phyloP scores from a whole-genome alignment of 2,888 invertebrate species.

The Caenorhabditis sp. region DNA sequence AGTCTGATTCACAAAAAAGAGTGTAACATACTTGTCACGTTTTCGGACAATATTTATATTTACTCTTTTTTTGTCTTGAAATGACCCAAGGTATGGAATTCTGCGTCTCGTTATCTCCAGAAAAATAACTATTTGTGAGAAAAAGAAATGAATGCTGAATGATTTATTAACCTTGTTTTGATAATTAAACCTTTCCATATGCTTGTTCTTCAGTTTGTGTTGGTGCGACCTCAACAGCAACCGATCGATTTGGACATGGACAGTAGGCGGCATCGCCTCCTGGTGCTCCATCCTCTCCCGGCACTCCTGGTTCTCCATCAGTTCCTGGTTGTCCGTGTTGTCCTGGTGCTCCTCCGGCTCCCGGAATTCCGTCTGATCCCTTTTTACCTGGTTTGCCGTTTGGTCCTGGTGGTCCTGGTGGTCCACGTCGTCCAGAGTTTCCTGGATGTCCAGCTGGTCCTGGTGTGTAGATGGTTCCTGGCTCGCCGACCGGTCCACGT shows the following conservation, averaged over 20 bases:
- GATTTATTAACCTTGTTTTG: not conserved
- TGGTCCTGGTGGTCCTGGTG: constrained; percentile 35
- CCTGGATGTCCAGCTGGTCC: constrained; percentile 41
- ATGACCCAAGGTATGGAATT: no score
- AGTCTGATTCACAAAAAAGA: no score
- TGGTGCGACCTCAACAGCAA: constrained; percentile 23
- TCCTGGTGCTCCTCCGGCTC: constrained; percentile 43
- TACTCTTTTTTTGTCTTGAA: no score
- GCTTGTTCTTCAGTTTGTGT: constrained; percentile 29
- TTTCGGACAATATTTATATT: no score
- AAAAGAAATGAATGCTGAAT: constrained; percentile 1
- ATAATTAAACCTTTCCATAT: constrained; percentile 12
- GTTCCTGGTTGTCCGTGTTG: constrained; percentile 37
- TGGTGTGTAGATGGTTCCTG: constrained; percentile 20
- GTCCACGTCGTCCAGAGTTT: constrained; percentile 35
- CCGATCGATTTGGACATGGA: constrained; percentile 35
- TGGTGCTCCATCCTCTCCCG: constrained; percentile 39
- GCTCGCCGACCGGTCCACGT: constrained; percentile 33
- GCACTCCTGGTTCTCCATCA: constrained; percentile 38
- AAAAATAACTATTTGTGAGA: no score
- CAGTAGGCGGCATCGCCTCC: constrained; percentile 43
- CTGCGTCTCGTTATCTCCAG: no score
- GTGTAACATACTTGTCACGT: no score
- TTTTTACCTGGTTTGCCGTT: constrained; percentile 32
- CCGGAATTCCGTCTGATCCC: constrained; percentile 40